A percentile compares a stretch with the other conserved stretches of the same genome.
phyloP scores from a whole-genome alignment of 2,888 invertebrate genomes.

The Machimus atricapillus region DNA sequence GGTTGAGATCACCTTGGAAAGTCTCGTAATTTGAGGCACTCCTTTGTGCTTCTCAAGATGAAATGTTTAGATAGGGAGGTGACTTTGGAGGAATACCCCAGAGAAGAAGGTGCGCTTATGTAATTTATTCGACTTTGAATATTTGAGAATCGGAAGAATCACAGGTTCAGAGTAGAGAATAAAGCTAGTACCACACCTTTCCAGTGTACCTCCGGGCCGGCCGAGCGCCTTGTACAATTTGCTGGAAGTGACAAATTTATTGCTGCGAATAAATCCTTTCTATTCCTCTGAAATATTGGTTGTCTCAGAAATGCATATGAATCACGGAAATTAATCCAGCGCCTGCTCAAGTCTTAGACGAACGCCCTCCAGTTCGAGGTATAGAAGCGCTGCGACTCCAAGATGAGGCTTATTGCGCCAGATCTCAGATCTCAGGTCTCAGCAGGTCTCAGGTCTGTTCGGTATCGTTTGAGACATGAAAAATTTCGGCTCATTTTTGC shows the following conservation, averaged over 20 bases:
- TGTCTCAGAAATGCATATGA: constrained; percentile 17
- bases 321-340: constrained; percentile 1
- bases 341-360: neutral
- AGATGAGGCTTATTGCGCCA: neutral
- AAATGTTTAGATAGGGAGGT: neutral
- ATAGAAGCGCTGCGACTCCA: neutral
- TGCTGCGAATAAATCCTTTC: neutral
- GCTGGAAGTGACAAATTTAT: constrained; percentile 27
- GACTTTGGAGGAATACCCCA: neutral
- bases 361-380: neutral
- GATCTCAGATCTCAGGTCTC: neutral
- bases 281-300: neutral
- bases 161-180: neutral
- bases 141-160: neutral
- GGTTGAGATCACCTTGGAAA: neutral
- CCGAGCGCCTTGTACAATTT: constrained; percentile 3
- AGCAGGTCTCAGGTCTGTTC: neutral
- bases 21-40: neutral
- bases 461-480: neutral
- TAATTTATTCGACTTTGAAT: neutral
- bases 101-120: neutral
- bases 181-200: neutral
- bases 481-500: neutral
- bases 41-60: neutral
- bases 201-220: neutral